A percentile compares a stretch with the other conserved stretches of the same genome.
These are phyloP conservation scores for Gephyroberyx darwinii DNA, from an alignment of 2,797 vertebrate genomes.

Conservation along the genomic window DNA sequence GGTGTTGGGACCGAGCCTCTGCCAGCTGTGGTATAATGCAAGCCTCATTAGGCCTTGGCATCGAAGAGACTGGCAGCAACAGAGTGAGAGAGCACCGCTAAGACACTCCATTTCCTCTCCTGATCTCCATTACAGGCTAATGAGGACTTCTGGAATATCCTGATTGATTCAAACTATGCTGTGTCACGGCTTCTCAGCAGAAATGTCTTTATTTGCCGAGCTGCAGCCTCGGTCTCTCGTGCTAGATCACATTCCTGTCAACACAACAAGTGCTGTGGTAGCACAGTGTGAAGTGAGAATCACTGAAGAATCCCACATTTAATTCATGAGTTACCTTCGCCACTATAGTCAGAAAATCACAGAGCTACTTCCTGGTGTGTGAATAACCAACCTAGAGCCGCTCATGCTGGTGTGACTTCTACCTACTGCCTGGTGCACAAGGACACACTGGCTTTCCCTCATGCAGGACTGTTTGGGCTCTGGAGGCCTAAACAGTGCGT, in stretches of 20 bases:
- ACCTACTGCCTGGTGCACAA: too few relatives aligned
- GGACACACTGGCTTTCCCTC: too few relatives aligned
- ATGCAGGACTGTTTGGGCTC: too few relatives aligned
- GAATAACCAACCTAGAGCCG: too few relatives aligned
- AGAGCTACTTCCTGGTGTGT: too few relatives aligned
- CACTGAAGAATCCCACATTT: too few relatives aligned
- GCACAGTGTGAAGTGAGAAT: too few relatives aligned
- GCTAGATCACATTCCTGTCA: neutral
- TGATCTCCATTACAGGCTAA: slow-evolving; percentile 40
- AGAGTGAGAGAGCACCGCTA: slow-evolving; percentile 19
- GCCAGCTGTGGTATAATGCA: slow-evolving; percentile 53
- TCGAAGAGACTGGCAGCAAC: slow-evolving; percentile 35
- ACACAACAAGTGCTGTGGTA: too few relatives aligned
- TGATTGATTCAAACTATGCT: slow-evolving; percentile 31
- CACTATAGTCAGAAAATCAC: too few relatives aligned
- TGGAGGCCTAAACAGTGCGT: too few relatives aligned
- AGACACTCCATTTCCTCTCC: slow-evolving; percentile 45
- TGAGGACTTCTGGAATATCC: slow-evolving; percentile 27
- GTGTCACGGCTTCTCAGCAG: slow-evolving; percentile 24
- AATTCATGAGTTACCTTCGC: too few relatives aligned
- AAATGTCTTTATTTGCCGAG: slow-evolving; percentile 30
- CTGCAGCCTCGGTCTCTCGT: neutral
- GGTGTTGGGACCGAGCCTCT: slow-evolving; percentile 19
- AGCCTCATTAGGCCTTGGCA: slow-evolving; percentile 56
- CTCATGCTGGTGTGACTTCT: too few relatives aligned